phyloP scores from a whole-genome alignment of 2,888 invertebrate genomes.

The Diplazon laetatorius region DNA sequence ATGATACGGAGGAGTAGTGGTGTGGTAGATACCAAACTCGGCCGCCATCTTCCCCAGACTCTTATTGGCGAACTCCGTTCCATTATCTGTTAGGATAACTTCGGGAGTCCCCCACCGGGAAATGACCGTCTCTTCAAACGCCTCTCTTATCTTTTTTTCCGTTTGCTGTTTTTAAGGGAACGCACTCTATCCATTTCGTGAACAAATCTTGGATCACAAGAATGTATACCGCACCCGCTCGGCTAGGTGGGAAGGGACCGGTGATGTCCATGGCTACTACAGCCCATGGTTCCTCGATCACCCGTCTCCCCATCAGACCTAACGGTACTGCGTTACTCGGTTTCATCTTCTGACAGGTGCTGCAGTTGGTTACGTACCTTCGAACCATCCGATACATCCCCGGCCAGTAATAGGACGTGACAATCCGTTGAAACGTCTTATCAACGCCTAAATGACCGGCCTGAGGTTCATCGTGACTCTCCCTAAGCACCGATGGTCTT shows the following conservation, averaged over 20 bases:
- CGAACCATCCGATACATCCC: conserved; percentile 55
- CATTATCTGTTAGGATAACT: conserved; percentile 67
- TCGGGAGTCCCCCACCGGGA: conserved; percentile 63
- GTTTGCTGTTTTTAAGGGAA: conserved; percentile 63
- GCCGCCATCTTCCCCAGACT: not conserved
- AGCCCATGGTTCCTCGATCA: conserved; percentile 56
- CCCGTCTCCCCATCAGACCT: conserved; percentile 1
- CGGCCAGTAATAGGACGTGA: conserved; percentile 66
- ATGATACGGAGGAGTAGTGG: conserved; percentile 47
- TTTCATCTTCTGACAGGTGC: conserved; percentile 62
- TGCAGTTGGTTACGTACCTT: conserved; percentile 63
- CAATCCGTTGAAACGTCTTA: conserved; percentile 53
- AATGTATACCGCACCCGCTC: conserved; percentile 51
- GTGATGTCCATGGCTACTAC: conserved; percentile 63
- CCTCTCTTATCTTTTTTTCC: conserved; percentile 46
- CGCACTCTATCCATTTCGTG: conserved; percentile 58
- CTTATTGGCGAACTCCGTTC: conserved; percentile 65
- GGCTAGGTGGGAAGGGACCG: conserved; percentile 64
- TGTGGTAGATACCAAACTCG: conserved; percentile 18
- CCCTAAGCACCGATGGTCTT: conserved; percentile 16
- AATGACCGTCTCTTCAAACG: conserved; percentile 61
- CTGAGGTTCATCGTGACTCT: conserved; percentile 53
- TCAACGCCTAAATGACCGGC: conserved; percentile 65
- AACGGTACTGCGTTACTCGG: conserved; percentile 11
- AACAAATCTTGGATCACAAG: conserved; percentile 67